Conservation (phyloP, 2,797 vertebrate genomes). For the Microchirus variegatus region DNA sequence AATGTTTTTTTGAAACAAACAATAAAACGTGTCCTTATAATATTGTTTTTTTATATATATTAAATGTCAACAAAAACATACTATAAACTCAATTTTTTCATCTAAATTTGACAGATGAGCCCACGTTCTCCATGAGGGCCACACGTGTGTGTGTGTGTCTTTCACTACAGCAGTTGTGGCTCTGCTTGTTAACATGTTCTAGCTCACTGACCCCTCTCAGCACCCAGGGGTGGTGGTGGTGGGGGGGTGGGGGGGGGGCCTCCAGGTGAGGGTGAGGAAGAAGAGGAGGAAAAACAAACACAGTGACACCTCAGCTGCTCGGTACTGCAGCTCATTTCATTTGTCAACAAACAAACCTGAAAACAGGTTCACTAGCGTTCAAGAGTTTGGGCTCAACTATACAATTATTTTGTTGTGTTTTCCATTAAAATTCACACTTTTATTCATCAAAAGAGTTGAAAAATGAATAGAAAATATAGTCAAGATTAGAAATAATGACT, state of each 20-base stretch:
- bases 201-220: conserved; percentile 82
- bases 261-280: conserved; percentile 75
- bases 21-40: too few relatives aligned
- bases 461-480: too few relatives aligned
- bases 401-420: too few relatives aligned
- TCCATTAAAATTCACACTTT: too few relatives aligned
- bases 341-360: neutral
- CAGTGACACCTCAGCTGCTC: conserved; percentile 63
- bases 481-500: too few relatives aligned
- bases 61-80: neutral
- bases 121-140: conserved; percentile 15
- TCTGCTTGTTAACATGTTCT: conserved; percentile 85
- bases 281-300: conserved; percentile 83
- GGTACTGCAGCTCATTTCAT: conserved; percentile 4
- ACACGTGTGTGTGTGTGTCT: conserved; percentile 70
- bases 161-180: conserved; percentile 71
- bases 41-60: neutral
- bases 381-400: too few relatives aligned
- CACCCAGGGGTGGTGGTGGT: conserved; percentile 63
- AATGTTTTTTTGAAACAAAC: too few relatives aligned
- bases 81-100: too few relatives aligned
- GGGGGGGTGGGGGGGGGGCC: too few relatives aligned
- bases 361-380: too few relatives aligned
- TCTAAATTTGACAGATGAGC: too few relatives aligned
- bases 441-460: too few relatives aligned